phyloP scores from a whole-genome alignment of 64 coral and sea anemone genomes.

The Anthopleura sola region DNA sequence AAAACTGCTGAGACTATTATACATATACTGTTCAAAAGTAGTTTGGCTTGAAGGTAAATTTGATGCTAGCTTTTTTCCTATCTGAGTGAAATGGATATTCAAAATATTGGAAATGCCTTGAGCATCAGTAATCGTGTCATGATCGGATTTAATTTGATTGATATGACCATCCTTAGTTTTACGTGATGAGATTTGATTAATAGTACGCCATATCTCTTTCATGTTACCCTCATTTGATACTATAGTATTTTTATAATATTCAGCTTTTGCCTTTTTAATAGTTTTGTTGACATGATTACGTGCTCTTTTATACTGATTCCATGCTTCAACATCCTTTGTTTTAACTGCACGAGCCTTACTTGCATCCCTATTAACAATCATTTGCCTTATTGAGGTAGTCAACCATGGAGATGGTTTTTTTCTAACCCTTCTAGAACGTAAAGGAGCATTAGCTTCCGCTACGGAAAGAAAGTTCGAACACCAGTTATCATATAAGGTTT shows the following conservation, averaged over 20 bases:
- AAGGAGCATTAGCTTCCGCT: conserved; percentile 16
- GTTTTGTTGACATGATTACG: conserved; percentile 21
- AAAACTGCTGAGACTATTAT: not conserved
- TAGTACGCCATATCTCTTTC: conserved; percentile 32
- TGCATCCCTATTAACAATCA: conserved; percentile 8
- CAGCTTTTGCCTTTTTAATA: conserved; percentile 8
- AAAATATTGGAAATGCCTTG: not conserved
- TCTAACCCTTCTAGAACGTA: conserved; percentile 16
- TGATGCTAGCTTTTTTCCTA: conserved; percentile 9
- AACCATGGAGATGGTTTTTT: not conserved
- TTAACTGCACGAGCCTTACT: conserved; percentile 1
- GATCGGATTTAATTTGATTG: not conserved
- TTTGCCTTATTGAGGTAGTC: not conserved
- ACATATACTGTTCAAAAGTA: conserved; percentile 5
- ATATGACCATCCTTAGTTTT: conserved; percentile 1
- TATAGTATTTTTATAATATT: conserved; percentile 26
- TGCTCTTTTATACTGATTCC: conserved; percentile 14
- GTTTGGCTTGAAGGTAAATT: not conserved
- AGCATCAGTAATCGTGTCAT: not conserved
- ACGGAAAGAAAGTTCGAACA: not conserved
- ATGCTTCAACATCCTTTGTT: not conserved
- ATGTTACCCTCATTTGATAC: conserved; percentile 9
- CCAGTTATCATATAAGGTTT: not conserved
- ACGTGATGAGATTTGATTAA: conserved; percentile 8
- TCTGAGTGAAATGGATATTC: not conserved